A percentile compares a stretch with the other conserved stretches of the same genome.
Evolutionary conservation across 1,140 invertebrate genomes (phyloP).

Genomic region (Tetranychus urticae): DNA sequence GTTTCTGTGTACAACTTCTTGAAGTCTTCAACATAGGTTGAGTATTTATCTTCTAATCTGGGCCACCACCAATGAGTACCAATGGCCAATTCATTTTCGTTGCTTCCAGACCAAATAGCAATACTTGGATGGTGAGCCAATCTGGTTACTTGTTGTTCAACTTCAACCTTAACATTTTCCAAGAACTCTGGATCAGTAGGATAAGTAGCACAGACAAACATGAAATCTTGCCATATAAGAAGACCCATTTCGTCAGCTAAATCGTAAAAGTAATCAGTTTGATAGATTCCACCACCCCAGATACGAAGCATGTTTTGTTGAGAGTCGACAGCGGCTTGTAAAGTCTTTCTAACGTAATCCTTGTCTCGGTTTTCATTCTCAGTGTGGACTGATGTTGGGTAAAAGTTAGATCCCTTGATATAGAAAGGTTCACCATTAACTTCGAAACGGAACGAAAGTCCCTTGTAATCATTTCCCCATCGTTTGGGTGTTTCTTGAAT

Average conservation of each 20-base stretch:
- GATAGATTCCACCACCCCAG: slow-evolving; percentile 93
- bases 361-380: slow-evolving; percentile 33
- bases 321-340: slow-evolving; percentile 43
- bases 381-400: slow-evolving; percentile 65
- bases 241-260: too few relatives aligned
- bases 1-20: slow-evolving; percentile 54
- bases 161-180: slow-evolving; percentile 42
- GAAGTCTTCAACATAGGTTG: slow-evolving; percentile 42
- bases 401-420: slow-evolving; percentile 76
- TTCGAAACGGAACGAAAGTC: slow-evolving; percentile 62
- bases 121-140: slow-evolving; percentile 30
- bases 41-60: neutral
- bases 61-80: slow-evolving; percentile 42
- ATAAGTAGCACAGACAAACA: slow-evolving; percentile 92
- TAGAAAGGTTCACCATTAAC: slow-evolving; percentile 71
- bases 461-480: slow-evolving; percentile 18
- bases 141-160: slow-evolving; percentile 71
- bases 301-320: slow-evolving; percentile 85
- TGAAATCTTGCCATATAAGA: slow-evolving; percentile 31
- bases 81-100: slow-evolving; percentile 86
- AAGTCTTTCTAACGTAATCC: slow-evolving; percentile 25
- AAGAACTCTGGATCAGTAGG: slow-evolving; percentile 49
- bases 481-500: slow-evolving; percentile 20
- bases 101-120: slow-evolving; percentile 60
- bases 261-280: slow-evolving; percentile 24